Evolutionary conservation across 2,113 vertebrate species (phyloP).

Genomic region (Oncorhynchus keta): DNA sequence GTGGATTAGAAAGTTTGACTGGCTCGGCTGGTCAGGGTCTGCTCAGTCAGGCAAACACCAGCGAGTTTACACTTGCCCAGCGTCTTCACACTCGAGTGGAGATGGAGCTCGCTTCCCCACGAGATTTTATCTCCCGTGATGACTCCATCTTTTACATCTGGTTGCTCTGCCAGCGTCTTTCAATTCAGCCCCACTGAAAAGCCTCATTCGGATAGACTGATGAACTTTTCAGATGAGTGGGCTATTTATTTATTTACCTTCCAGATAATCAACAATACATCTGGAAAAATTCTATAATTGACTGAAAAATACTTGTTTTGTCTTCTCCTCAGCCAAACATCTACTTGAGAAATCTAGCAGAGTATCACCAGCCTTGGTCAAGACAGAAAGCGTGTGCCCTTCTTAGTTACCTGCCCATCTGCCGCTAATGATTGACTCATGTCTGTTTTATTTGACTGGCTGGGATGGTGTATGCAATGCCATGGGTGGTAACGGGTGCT

Average conservation of each 20-base stretch:
- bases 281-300: not conserved
- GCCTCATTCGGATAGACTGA: not conserved
- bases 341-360: not conserved
- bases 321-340: not conserved
- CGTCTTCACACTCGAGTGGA: not conserved
- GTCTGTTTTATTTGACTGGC: not conserved
- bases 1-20: constrained; percentile 1
- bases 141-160: too few relatives aligned
- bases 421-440: not conserved
- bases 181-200: not conserved
- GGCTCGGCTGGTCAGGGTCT: not conserved
- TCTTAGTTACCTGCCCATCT: not conserved
- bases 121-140: too few relatives aligned
- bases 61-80: not conserved
- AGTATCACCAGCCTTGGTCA: not conserved
- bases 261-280: not conserved
- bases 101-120: too few relatives aligned
- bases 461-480: not conserved
- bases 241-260: not conserved
- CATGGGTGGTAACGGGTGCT: too few relatives aligned
- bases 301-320: not conserved
- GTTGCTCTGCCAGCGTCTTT: too few relatives aligned
- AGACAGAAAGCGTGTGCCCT: not conserved
- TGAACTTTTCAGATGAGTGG: not conserved
- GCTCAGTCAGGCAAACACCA: not conserved